A percentile compares a stretch with the other conserved stretches of the same genome.
These are phyloP conservation scores for Ceyx cyanopectus DNA, from an alignment of 2,113 vertebrate species.

Conservation along the genomic window DNA sequence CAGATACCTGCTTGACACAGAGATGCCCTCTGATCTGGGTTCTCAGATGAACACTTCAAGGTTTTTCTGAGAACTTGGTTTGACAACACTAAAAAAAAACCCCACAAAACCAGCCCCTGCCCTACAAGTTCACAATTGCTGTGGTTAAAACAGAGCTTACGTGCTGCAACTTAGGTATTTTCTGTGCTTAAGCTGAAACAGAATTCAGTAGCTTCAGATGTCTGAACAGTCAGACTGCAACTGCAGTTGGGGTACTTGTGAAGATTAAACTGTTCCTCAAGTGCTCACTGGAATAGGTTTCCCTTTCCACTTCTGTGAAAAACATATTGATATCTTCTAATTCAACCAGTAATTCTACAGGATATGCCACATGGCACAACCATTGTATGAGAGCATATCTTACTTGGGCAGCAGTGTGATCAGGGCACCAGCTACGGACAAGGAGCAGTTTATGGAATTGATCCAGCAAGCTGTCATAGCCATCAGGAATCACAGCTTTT, in stretches of 20 bases:
- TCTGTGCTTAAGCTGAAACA: background rate
- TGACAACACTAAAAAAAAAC: background rate
- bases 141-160: background rate
- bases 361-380: background rate
- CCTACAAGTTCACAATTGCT: background rate
- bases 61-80: background rate
- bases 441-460: slow-evolving; percentile 84
- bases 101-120: background rate
- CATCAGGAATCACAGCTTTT: slow-evolving; percentile 79
- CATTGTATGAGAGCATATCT: background rate
- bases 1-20: slow-evolving; percentile 12
- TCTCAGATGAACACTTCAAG: background rate
- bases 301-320: background rate
- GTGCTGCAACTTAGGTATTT: background rate
- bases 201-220: background rate
- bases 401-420: slow-evolving; percentile 85
- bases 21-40: background rate
- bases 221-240: background rate
- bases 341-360: background rate
- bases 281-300: background rate
- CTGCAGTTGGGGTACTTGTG: background rate
- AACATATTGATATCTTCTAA: background rate
- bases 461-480: slow-evolving; percentile 79
- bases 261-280: background rate
- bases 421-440: slow-evolving; percentile 86